Conservation (phyloP, 2,888 invertebrate species). For the Cancer borealis region DNA sequence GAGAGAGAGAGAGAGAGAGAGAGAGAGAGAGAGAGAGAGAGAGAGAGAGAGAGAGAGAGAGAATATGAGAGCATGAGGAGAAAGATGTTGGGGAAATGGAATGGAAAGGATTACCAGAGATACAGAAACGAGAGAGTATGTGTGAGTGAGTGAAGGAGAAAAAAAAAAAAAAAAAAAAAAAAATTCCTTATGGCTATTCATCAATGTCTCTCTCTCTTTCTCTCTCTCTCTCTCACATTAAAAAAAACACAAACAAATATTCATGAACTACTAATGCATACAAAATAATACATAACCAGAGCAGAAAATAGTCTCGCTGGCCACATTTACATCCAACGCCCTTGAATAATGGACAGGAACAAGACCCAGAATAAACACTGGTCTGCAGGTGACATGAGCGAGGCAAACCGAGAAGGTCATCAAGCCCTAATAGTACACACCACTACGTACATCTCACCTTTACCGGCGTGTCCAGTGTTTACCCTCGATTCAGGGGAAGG, state of each 20-base stretch:
- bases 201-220: no score
- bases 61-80: background rate
- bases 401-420: background rate
- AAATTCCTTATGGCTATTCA: background rate
- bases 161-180: no score
- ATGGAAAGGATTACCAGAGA: background rate
- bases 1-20: background rate
- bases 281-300: background rate
- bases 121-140: background rate
- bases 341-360: background rate
- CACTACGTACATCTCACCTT: background rate
- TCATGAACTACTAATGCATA: background rate
- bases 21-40: slow-evolving; percentile 31
- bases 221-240: background rate
- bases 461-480: background rate
- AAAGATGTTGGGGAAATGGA: background rate
- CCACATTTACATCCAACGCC: background rate
- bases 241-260: background rate
- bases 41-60: slow-evolving; percentile 36
- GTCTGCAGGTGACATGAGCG: background rate
- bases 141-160: background rate
- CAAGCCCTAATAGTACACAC: background rate
- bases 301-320: background rate
- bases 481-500: background rate
- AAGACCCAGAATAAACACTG: background rate